Evolutionary conservation across 2,113 vertebrate genomes (phyloP).

Genomic region (Oryzias curvinotus): DNA sequence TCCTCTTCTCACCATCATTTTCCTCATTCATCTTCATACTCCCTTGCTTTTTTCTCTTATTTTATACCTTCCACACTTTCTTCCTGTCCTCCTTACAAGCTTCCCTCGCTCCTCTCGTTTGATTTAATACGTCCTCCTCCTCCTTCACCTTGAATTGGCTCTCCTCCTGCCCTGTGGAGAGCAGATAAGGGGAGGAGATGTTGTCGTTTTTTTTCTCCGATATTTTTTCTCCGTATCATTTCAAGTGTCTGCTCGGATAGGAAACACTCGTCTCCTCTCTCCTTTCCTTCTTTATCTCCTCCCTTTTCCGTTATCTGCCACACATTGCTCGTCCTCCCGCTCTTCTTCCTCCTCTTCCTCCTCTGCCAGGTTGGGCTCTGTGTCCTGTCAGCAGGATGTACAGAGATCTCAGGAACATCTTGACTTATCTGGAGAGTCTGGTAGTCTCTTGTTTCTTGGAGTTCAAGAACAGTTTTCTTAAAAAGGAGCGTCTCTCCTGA

Average conservation of each 20-base stretch:
- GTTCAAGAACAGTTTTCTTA: no score
- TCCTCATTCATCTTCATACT: background rate
- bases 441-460: no score
- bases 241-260: slow-evolving; percentile 49
- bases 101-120: slow-evolving; percentile 6
- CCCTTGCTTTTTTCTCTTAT: no score
- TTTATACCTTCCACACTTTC: background rate
- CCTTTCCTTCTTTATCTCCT: slow-evolving; percentile 39
- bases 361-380: slow-evolving; percentile 5
- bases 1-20: no score
- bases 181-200: slow-evolving; percentile 68
- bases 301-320: slow-evolving; percentile 36
- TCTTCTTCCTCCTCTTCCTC: slow-evolving; percentile 11
- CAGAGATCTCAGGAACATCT: background rate
- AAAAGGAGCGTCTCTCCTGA: no score
- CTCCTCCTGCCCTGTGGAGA: slow-evolving; percentile 58
- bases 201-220: slow-evolving; percentile 34
- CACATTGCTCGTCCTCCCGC: slow-evolving; percentile 25
- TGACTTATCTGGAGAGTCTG: background rate
- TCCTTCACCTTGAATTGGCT: slow-evolving; percentile 73
- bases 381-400: slow-evolving; percentile 1
- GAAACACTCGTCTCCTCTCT: slow-evolving; percentile 48
- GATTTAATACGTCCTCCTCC: slow-evolving; percentile 62
- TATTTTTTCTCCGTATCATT: slow-evolving; percentile 50
- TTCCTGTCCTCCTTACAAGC: background rate